Conservation (phyloP, 2,888 invertebrate species). For the Eilema depressum region DNA sequence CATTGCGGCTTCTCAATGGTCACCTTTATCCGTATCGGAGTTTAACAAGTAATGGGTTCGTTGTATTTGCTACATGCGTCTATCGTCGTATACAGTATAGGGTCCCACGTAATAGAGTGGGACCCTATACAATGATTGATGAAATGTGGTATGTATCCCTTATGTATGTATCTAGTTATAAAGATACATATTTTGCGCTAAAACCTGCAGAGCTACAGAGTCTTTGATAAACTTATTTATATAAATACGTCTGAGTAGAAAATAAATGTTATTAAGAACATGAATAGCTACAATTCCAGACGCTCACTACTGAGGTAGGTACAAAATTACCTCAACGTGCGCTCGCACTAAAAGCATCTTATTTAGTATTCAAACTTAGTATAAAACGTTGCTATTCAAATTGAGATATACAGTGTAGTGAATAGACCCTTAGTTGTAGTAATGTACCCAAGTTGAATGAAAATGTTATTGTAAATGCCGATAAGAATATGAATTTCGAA, state of each 20-base stretch:
- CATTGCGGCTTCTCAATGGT: no score
- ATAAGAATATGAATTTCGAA: constrained; percentile 52
- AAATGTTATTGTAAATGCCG: constrained; percentile 52
- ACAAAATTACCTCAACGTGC: constrained; percentile 53
- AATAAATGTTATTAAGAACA: constrained; percentile 32
- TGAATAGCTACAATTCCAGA: constrained; percentile 40
- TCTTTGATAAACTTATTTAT: not conserved
- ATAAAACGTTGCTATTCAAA: constrained; percentile 67
- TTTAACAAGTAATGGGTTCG: no score
- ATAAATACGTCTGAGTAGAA: not conserved
- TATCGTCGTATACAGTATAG: no score
- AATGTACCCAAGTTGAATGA: constrained; percentile 56
- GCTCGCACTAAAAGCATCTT: constrained; percentile 55
- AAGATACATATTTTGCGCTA: not conserved
- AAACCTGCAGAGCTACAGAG: not conserved
- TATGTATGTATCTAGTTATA: no score
- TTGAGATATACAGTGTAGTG: constrained; percentile 66
- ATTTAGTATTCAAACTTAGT: constrained; percentile 74
- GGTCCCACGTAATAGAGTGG: no score
- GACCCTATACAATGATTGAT: no score
- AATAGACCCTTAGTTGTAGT: constrained; percentile 61
- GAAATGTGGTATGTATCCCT: no score
- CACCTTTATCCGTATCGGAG: no score
- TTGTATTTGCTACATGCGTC: no score
- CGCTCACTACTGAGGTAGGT: constrained; percentile 33